Evolutionary conservation across 2,113 vertebrate species (phyloP), one percentile per base, ranked within the genome.

Genomic region (Nycticryphes semicollaris): DNA sequence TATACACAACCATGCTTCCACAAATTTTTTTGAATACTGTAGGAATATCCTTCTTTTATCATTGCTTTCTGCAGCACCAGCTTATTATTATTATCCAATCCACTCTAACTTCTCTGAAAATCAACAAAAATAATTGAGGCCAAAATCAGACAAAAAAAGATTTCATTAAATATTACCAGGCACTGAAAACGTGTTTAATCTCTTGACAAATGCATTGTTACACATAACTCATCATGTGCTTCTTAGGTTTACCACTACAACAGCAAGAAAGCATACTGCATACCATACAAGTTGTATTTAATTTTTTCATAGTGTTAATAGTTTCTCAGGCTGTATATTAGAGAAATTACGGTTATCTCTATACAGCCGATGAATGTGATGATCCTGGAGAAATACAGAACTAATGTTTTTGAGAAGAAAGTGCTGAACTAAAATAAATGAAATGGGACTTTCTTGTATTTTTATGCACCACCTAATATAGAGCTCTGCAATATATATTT

Each of bases 271-370:
- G 91, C 54, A 59, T 67, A 85, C 84, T 94, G 90, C 51, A 25
- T 10, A 30, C 76, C 60, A 59, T 62, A 53, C 33, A 84, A 80
- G 89, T 50, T 39, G 70, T 21, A 92, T 79, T 86, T 78, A 15
- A 63, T 89, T 57, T 87, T 67, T 54, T 91, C 70, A 39, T 70
- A 23, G 27, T 62, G 64, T 37, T 83, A 67, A 73, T 74, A 91
- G 48, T 93, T 88, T 88, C 59, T 82, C 59, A 89, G 84, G 91
- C 57, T 91, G 75, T 69, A 39, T 93, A 97, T 91, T 82, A 92
- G 78, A 91, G 93, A 96, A 94, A 33, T 89, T 92, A 90, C 79
- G 66, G 33, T 96, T 94, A 85, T 86, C 96, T 96, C 88, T 95
- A 69, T 63, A 87, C 16, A 92, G 66, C 35, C 96, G 70, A 85